Evolutionary conservation across 1,140 invertebrate genomes (phyloP).

Genomic region (Adelges cooleyi): DNA sequence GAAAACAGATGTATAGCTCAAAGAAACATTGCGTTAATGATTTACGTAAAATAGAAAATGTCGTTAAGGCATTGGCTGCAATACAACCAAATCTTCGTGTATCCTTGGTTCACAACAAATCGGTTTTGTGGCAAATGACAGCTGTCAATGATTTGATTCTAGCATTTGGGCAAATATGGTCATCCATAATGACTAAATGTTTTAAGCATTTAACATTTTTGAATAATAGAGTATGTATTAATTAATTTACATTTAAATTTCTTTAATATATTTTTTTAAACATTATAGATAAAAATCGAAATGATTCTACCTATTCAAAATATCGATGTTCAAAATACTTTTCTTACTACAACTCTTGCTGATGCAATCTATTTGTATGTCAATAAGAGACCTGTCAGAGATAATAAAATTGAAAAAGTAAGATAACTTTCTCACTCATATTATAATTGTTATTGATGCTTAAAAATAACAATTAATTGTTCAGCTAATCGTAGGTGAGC

Average conservation of each 20-base stretch:
- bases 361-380: conserved; percentile 41
- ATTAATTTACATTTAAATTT: not conserved
- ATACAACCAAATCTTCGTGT: conserved; percentile 44
- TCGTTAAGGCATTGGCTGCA: conserved; percentile 45
- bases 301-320: conserved; percentile 40
- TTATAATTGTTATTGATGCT: not conserved
- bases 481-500: conserved; percentile 31
- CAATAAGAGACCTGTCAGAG: conserved; percentile 47
- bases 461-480: not conserved
- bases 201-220: conserved; percentile 38
- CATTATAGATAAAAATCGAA: conserved; percentile 38
- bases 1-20: conserved; percentile 46
- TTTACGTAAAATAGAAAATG: conserved; percentile 46
- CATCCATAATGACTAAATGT: conserved; percentile 39
- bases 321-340: conserved; percentile 14
- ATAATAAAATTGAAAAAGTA: conserved; percentile 40
- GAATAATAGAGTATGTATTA: conserved; percentile 32
- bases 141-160: conserved; percentile 38
- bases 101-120: conserved; percentile 44
- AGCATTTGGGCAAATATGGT: conserved; percentile 41
- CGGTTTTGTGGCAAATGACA: conserved; percentile 45
- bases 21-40: conserved; percentile 44
- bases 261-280: not conserved
- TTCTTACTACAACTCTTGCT: conserved; percentile 32
- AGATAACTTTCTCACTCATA: no score